Conservation (phyloP, 1,140 invertebrate species). For the Odontomachus brunneus region DNA sequence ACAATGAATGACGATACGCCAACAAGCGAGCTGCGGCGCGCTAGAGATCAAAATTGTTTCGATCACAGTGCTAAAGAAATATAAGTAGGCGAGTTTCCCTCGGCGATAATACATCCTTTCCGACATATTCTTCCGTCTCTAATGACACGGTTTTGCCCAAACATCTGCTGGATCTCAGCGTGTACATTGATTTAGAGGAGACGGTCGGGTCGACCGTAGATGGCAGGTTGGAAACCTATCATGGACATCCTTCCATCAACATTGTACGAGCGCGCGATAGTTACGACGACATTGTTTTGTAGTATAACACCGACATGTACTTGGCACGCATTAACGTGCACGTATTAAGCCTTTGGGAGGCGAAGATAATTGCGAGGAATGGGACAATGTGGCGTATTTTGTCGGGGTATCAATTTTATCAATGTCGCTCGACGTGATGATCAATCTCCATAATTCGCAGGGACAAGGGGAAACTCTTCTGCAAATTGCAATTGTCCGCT, state of each 20-base stretch:
- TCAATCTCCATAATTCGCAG: slow-evolving; percentile 13
- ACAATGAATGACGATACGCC: slow-evolving; percentile 25
- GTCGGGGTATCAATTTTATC: not conserved
- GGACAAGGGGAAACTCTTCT: not conserved
- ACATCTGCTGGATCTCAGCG: slow-evolving; percentile 37
- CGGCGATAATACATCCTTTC: not conserved
- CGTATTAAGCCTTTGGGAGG: not conserved
- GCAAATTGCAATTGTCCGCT: not conserved
- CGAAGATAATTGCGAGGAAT: slow-evolving; percentile 3
- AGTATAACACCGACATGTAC: slow-evolving; percentile 38
- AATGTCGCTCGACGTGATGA: not conserved
- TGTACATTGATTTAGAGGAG: slow-evolving; percentile 60
- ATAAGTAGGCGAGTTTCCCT: slow-evolving; percentile 1
- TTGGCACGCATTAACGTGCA: not conserved
- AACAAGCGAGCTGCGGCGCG: not conserved
- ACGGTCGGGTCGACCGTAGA: slow-evolving; percentile 31
- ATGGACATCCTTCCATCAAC: slow-evolving; percentile 49
- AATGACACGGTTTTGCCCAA: slow-evolving; percentile 40
- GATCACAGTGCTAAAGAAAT: slow-evolving; percentile 19
- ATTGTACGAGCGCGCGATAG: slow-evolving; percentile 37
- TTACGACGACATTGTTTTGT: slow-evolving; percentile 31
- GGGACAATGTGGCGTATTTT: not conserved
- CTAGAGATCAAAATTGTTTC: slow-evolving; percentile 29
- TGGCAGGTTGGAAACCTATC: slow-evolving; percentile 54
- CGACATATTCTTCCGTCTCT: slow-evolving; percentile 40